Conservation (phyloP, 2,797 vertebrate genomes). For the Rhodeus uyekii region DNA sequence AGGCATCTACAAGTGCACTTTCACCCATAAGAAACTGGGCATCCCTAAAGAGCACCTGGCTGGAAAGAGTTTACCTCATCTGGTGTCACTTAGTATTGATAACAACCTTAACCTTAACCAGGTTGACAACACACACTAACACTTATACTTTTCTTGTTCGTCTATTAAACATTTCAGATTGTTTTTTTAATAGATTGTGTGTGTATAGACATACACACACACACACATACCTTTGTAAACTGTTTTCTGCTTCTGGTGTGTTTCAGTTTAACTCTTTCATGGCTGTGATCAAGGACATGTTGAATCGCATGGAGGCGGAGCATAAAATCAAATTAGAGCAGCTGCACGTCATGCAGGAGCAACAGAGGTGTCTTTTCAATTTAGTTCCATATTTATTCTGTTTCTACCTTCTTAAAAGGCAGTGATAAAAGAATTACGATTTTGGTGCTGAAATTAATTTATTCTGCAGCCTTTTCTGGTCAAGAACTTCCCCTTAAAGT, state of each 20-base stretch:
- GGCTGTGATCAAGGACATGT: slow-evolving; percentile 95
- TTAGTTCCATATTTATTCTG: not conserved
- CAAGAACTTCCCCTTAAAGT: not conserved
- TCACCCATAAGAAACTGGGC: slow-evolving; percentile 96
- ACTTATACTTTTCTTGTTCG: not conserved
- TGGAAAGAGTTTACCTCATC: slow-evolving; percentile 91
- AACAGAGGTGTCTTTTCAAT: slow-evolving; percentile 85
- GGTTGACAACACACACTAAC: slow-evolving; percentile 70
- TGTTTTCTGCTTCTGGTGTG: not conserved
- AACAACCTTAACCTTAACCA: slow-evolving; percentile 98
- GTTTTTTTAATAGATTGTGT: not conserved
- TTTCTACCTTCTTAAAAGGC: not conserved
- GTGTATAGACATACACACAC: too few species aligned
- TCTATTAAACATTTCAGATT: too few species aligned
- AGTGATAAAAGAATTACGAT: not conserved
- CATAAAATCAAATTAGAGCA: slow-evolving; percentile 99
- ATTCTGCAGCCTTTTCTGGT: not conserved
- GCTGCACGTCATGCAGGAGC: slow-evolving; percentile 96
- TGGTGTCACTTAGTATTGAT: slow-evolving; percentile 96
- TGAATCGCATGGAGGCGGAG: slow-evolving; percentile 90
- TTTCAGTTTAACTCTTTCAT: slow-evolving; percentile 98
- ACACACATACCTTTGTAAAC: not conserved
- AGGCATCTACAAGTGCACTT: slow-evolving; percentile 99
- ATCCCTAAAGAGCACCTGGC: slow-evolving; percentile 98
- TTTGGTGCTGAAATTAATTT: not conserved